Percentiles rank a stretch among this genome's conserved stretches.
phyloP scores from a whole-genome alignment of 2,888 invertebrate species.

The Trachelus troglodyta region DNA sequence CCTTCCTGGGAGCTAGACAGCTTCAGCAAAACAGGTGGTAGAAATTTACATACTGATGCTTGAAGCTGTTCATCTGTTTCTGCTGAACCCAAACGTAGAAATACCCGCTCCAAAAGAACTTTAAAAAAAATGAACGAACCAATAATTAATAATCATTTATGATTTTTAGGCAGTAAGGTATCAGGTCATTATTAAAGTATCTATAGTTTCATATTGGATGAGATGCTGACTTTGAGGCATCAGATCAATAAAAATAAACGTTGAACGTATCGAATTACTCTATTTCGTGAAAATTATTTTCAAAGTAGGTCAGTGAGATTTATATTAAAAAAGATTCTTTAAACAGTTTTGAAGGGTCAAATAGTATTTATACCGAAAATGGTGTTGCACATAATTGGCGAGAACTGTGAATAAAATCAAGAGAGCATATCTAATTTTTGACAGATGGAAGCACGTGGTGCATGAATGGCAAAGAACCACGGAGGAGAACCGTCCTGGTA shows the following conservation, averaged over 20 bases:
- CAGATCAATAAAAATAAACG: neutral
- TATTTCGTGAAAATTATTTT: neutral
- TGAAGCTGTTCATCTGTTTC: conserved; percentile 92
- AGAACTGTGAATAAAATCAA: neutral
- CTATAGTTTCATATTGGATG: neutral
- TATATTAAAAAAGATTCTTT: neutral
- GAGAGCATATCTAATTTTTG: conserved; percentile 12
- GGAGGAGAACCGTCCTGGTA: neutral
- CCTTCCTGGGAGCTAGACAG: conserved; percentile 87
- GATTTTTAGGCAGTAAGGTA: neutral
- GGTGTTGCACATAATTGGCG: neutral
- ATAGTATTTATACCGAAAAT: neutral
- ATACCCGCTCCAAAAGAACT: conserved; percentile 91
- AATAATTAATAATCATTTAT: conserved; percentile 8
- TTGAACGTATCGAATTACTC: neutral
- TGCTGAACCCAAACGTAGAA: conserved; percentile 87
- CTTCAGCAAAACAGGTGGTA: conserved; percentile 91
- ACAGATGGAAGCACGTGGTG: conserved; percentile 19
- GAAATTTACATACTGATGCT: conserved; percentile 81
- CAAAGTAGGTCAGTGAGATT: neutral
- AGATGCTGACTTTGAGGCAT: neutral
- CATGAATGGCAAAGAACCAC: neutral
- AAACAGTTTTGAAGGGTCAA: neutral
- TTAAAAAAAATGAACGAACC: conserved; percentile 26
- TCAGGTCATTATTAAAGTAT: neutral